Evolutionary conservation across 2,888 invertebrate genomes (phyloP), one percentile per base, ranked within the genome.

Genomic region (Kryphioiulus occultus): DNA sequence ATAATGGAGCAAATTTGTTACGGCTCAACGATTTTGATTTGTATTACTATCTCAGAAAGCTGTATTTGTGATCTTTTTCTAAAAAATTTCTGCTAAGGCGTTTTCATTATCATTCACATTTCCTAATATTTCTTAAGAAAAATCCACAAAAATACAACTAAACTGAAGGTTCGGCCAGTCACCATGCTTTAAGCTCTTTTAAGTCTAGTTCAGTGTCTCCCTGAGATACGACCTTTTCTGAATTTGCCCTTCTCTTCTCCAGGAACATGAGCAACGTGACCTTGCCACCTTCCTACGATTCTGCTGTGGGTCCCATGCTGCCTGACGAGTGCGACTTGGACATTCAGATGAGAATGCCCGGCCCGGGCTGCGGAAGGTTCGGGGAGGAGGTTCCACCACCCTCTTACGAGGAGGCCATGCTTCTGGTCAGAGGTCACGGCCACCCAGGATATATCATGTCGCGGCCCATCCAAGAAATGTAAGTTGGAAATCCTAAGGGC

Each of bases 391-490:
- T 88, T 42, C 89, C 89, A 39, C 89, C 89, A 9, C 89, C 89
- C n/a, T 87, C 89, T 15, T 89, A 89, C 87, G 89, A 89, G 84
- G 89, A 89, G 88, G 89, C 89, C 47, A 89, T 89, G 86, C 88
- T 89, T 78, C 86, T 89, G 42, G 88, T 89, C 53, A 26, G 68
- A 26, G 68, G 26, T 12, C 68, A 68, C 1, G 68, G 68, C 26
- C 68, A 68, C n/a, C 68, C 68, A 26, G 68, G 68, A 7, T 68
- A 68, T 26, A 68, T 68, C 68, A 26, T 68, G 68, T 22, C 68
- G n/a, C 22, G 68, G 26, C 68, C 68, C 26, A 68, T 68, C 68
- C 68, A 26, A 26, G 68, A 68, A 68, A 68, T 68, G 68, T 68
- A n/a, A 68, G 68, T 68, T 59, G 35, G 35, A 35, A 2, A 35